phyloP scores from a whole-genome alignment of 2,113 vertebrate genomes.

The Muntiacus muntjak region DNA sequence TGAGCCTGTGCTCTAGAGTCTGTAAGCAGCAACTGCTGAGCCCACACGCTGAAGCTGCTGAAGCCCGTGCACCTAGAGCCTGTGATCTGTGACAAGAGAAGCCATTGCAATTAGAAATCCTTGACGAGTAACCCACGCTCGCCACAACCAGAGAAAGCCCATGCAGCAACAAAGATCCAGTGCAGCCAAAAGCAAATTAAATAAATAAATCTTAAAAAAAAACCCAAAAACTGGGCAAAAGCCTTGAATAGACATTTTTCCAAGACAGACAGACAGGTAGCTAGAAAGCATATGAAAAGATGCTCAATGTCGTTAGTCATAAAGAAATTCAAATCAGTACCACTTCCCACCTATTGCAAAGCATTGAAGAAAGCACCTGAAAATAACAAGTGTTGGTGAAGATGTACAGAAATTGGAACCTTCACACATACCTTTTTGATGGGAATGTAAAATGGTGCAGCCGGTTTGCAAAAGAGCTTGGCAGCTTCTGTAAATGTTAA shows the following conservation, averaged over 20 bases:
- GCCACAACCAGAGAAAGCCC: not conserved
- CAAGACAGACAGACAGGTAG: not conserved
- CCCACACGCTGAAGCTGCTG: not conserved
- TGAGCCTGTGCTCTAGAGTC: not conserved
- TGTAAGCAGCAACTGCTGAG: not conserved
- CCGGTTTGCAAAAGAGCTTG: not conserved
- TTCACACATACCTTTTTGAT: not conserved
- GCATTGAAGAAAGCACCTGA: not conserved
- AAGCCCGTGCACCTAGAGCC: not conserved
- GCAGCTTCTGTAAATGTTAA: not conserved
- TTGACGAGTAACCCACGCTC: not conserved
- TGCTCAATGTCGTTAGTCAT: not conserved
- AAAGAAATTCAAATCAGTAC: not conserved
- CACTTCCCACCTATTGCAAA: not conserved
- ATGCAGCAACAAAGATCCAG: not conserved
- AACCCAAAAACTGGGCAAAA: not conserved
- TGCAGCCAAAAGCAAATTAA: not conserved
- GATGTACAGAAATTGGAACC: not conserved
- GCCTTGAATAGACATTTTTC: not conserved
- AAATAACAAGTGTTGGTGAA: not conserved
- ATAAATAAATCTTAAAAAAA: not conserved
- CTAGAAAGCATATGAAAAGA: not conserved
- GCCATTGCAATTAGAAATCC: not conserved
- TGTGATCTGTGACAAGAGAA: not conserved
- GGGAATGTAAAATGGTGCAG: not conserved